These are phyloP conservation scores for Cinclus mexicanus DNA, from an alignment of 2,113 vertebrate genomes.

Conservation along the genomic window DNA sequence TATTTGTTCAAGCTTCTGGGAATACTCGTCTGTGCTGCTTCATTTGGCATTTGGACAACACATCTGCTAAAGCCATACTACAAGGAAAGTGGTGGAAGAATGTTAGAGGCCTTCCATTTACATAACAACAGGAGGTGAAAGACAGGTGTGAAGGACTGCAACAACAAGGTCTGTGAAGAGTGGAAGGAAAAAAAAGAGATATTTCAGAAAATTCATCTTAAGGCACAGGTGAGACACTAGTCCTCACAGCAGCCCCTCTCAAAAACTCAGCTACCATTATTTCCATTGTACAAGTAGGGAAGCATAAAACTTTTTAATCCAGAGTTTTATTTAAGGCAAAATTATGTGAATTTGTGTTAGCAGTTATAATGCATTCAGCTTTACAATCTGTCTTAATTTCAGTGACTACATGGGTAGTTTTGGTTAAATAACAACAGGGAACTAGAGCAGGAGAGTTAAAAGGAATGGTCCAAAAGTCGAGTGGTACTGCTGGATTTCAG, in stretches of 20 bases:
- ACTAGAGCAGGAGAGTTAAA: not conserved
- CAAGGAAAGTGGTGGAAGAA: not conserved
- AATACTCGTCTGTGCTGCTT: not conserved
- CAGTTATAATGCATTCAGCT: not conserved
- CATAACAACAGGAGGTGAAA: not conserved
- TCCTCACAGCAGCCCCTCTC: not conserved
- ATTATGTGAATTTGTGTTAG: not conserved
- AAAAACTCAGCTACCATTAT: not conserved
- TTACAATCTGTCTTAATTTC: not conserved
- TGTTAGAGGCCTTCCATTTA: not conserved
- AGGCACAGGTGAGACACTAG: not conserved
- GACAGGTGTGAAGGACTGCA: not conserved
- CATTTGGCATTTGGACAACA: not conserved
- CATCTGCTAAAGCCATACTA: not conserved
- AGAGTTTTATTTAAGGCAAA: not conserved
- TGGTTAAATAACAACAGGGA: not conserved
- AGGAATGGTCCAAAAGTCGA: not conserved
- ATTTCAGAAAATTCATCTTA: not conserved
- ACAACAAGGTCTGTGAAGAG: not conserved
- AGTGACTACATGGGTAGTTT: not conserved
- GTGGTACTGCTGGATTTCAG: not conserved
- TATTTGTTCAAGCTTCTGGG: not conserved
- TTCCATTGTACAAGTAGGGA: not conserved
- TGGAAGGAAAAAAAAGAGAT: not conserved
- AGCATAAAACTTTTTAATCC: not conserved